Percentiles rank a stretch among this genome's conserved stretches.
Conservation (phyloP, 2,113 vertebrate species). For the Nesoenas mayeri region DNA sequence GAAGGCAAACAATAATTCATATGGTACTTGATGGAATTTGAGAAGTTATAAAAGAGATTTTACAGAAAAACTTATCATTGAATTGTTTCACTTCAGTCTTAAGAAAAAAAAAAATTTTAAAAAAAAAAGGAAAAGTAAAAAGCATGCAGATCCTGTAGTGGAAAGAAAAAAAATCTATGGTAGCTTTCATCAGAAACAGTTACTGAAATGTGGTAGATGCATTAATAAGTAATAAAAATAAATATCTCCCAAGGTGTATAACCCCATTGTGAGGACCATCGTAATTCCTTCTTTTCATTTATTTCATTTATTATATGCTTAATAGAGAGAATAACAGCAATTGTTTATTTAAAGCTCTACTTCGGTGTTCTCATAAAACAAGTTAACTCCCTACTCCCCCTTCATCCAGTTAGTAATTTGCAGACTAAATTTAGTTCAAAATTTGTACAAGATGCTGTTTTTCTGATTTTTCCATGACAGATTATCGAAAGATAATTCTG, state of each 20-base stretch:
- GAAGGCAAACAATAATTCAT: not conserved
- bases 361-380: not conserved
- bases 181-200: not conserved
- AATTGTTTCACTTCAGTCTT: not conserved
- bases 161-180: not conserved
- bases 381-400: not conserved
- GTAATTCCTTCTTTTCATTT: not conserved
- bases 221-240: not conserved
- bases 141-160: not conserved
- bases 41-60: not conserved
- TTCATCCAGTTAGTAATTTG: not conserved
- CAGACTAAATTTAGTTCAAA: not conserved
- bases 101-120: too few relatives aligned
- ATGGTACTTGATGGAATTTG: not conserved
- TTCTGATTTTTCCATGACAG: not conserved
- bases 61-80: not conserved
- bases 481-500: not conserved
- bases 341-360: not conserved
- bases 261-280: not conserved
- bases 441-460: not conserved
- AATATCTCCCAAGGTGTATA: not conserved
- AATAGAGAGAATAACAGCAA: not conserved
- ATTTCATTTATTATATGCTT: not conserved
- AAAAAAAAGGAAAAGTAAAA: fast-evolving
- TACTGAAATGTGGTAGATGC: not conserved